Conservation (phyloP, 2,113 vertebrate species). For the Indicator indicator region DNA sequence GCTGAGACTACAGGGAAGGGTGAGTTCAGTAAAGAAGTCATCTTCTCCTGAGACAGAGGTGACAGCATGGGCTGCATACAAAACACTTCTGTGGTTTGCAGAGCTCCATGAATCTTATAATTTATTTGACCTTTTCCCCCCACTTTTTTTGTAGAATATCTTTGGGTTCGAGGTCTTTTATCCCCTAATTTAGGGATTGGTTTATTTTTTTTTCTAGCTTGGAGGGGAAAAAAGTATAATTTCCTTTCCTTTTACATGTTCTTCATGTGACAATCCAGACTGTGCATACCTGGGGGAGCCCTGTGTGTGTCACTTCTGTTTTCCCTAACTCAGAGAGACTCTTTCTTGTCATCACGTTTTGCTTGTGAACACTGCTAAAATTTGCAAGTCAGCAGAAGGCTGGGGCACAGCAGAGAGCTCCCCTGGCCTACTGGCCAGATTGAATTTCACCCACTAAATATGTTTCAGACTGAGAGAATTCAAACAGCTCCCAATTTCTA, state of each 20-base stretch:
- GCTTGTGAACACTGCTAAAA: slow-evolving; percentile 1
- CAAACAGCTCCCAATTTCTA: slow-evolving; percentile 27
- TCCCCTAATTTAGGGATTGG: background rate
- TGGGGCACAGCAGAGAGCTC: background rate
- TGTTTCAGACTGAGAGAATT: slow-evolving; percentile 30
- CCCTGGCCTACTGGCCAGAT: slow-evolving; percentile 24
- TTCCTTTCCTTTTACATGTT: background rate
- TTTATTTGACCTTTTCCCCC: background rate
- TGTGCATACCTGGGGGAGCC: background rate
- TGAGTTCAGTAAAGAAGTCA: background rate
- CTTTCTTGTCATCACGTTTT: slow-evolving; percentile 8
- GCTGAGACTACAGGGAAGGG: slow-evolving; percentile 1
- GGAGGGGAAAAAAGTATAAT: rapidly evolving
- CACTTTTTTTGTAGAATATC: background rate
- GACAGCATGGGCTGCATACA: background rate
- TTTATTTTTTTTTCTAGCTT: background rate
- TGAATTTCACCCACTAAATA: slow-evolving; percentile 50
- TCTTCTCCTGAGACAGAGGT: slow-evolving; percentile 4
- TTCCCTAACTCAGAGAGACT: background rate
- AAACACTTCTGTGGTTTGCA: slow-evolving; percentile 14
- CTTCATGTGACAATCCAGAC: background rate
- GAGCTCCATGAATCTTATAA: background rate
- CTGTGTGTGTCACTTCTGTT: background rate
- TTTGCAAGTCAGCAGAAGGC: slow-evolving; percentile 46
- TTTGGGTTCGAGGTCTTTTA: background rate